phyloP scores from a whole-genome alignment of 2,113 vertebrate genomes.

The Sinosuthora webbiana region DNA sequence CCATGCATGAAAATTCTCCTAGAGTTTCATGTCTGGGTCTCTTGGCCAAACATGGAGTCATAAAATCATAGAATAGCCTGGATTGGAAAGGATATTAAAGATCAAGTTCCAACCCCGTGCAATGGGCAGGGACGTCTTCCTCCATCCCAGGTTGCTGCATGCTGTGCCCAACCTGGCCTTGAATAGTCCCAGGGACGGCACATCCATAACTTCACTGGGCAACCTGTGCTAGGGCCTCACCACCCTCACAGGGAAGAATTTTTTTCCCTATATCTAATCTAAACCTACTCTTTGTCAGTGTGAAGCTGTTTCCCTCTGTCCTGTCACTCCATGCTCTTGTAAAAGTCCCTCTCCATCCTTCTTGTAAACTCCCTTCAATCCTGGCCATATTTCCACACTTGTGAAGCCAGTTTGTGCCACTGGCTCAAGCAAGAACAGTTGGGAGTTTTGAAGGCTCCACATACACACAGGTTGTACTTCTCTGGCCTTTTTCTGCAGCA shows the following conservation, averaged over 20 bases:
- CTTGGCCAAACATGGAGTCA: rapidly evolving
- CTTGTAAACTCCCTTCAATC: not conserved
- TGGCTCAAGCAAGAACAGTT: not conserved
- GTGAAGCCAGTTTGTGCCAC: not conserved
- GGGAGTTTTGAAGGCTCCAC: not conserved
- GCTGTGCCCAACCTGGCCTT: rapidly evolving
- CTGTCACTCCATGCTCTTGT: not conserved
- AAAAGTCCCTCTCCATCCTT: not conserved
- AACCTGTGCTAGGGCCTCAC: not conserved
- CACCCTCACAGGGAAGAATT: not conserved
- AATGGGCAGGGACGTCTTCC: not conserved
- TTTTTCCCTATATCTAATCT: not conserved
- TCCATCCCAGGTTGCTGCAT: not conserved
- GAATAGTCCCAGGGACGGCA: not conserved
- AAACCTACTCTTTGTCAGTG: not conserved
- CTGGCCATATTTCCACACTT: rapidly evolving
- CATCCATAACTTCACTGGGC: not conserved
- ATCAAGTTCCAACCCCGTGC: not conserved
- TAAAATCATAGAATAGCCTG: not conserved
- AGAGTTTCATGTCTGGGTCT: not conserved
- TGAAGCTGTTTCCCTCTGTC: not conserved
- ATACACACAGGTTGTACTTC: rapidly evolving
- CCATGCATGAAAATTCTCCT: rapidly evolving
- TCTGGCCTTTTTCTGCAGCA: not conserved
- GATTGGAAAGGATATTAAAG: not conserved